Evolutionary conservation across 2,113 vertebrate genomes (phyloP).

Genomic region (Nansenia antarctica): DNA sequence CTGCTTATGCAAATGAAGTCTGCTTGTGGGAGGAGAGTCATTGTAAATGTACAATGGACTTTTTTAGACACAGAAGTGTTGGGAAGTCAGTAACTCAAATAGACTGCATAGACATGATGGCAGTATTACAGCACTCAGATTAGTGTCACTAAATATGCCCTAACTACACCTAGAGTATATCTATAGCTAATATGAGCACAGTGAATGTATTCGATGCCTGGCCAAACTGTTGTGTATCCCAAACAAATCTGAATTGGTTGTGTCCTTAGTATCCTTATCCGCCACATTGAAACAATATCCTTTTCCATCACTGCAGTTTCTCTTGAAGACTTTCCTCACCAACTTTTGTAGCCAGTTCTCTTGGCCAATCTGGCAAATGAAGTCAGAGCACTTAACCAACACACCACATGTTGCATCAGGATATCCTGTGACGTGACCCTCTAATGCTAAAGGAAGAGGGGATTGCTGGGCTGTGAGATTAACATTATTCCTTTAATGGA

Average conservation of each 20-base stretch:
- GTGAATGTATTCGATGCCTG: constrained; percentile 13
- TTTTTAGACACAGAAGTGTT: constrained; percentile 1
- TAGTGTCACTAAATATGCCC: too few species aligned
- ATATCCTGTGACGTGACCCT: constrained; percentile 61
- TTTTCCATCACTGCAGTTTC: background rate
- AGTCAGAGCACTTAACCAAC: constrained; percentile 22
- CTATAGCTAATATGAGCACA: too few species aligned
- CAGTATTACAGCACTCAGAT: too few species aligned
- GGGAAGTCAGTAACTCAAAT: background rate
- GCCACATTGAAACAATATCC: background rate
- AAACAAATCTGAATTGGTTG: background rate
- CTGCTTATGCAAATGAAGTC: constrained; percentile 40
- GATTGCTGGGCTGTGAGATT: background rate
- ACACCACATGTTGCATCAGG: constrained; percentile 45
- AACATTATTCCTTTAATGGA: background rate
- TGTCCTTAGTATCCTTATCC: background rate
- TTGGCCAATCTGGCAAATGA: background rate
- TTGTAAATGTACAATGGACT: constrained; percentile 10
- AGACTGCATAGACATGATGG: too few species aligned
- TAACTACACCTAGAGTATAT: background rate
- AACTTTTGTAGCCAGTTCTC: background rate
- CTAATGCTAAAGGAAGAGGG: constrained; percentile 36
- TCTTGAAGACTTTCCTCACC: background rate
- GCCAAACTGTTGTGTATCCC: background rate
- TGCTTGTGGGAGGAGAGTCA: constrained; percentile 36